Evolutionary conservation across 2,888 invertebrate genomes (phyloP), one percentile per base, ranked within the genome.

Genomic region (Bimastos eiseni): DNA sequence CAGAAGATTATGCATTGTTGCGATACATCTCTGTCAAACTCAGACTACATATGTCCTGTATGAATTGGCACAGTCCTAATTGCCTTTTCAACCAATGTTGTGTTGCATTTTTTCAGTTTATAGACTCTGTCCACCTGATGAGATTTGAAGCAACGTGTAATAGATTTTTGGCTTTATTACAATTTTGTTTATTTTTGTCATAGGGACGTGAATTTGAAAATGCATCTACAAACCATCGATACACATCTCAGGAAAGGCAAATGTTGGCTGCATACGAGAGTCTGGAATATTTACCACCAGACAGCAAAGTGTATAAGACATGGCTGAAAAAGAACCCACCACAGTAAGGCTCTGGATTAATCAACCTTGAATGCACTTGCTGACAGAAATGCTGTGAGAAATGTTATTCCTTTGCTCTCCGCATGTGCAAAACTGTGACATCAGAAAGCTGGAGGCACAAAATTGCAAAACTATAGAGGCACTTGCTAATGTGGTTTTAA

Each of bases 181-280:
- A 36, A 91, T 55, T 88, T n/a, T 70, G 6, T n/a, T 70, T n/a
- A n/a, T n/a, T 70, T 70, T 88, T 38, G 36, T 91, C 91, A 4
- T 34, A 93, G 93, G 94, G 94, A 17, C 92, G 94, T 91, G 94
- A 94, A 91, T 93, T 93, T 91, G 94, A 94, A 90, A 93, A 94
- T 84, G 92, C 93, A 30, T 93, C 93, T 89, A 92, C 93, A 15
- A 94, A 94, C 89, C 94, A 94, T 92, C 93, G 93, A 83, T 94
- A 94, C 91, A 94, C 94, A 15, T 92, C 91, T 21, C 93, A 93
- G 37, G 94, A 94, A 91, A 91, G 93, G n/a, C 91, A 92, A 49
- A 93, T 93, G 36, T 92, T 94, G 37, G 92, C 92, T 44, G 93
- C 93, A 21, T 94, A 94, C 91, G 94, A 94, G 91, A 94, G 93